phyloP scores from a whole-genome alignment of 2,888 invertebrate species.

The Apotomis capreana region DNA sequence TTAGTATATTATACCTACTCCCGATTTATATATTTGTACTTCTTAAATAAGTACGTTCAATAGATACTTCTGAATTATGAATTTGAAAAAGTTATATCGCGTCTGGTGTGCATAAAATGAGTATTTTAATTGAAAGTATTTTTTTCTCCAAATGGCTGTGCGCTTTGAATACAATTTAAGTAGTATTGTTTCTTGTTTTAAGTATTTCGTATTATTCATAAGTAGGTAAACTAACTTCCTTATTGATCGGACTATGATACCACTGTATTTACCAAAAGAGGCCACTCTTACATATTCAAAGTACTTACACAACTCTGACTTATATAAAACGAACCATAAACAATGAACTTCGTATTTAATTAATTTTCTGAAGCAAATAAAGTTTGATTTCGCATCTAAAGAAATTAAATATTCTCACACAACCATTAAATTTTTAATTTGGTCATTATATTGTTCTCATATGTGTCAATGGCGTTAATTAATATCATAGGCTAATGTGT shows the following conservation, averaged over 20 bases:
- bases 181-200: too few species aligned
- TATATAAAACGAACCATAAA: not conserved
- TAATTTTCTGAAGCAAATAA: constrained; percentile 10
- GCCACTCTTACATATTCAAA: not conserved
- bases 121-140: too few species aligned
- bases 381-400: constrained; percentile 6
- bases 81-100: too few species aligned
- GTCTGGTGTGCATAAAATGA: too few species aligned
- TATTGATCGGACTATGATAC: not conserved
- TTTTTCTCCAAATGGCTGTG: too few species aligned
- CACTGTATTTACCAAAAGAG: not conserved
- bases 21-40: not conserved
- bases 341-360: constrained; percentile 14
- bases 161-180: too few species aligned
- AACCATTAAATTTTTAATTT: constrained; percentile 18
- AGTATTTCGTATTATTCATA: too few species aligned
- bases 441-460: constrained; percentile 26
- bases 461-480: constrained; percentile 32
- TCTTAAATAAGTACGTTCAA: too few species aligned
- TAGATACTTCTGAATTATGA: too few species aligned
- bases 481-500: constrained; percentile 15
- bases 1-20: not conserved
- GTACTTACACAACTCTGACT: constrained; percentile 1
- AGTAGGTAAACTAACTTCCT: not conserved
- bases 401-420: constrained; percentile 26